phyloP scores from a whole-genome alignment of 23 tunicate species.

The Phallusia fumigata region DNA sequence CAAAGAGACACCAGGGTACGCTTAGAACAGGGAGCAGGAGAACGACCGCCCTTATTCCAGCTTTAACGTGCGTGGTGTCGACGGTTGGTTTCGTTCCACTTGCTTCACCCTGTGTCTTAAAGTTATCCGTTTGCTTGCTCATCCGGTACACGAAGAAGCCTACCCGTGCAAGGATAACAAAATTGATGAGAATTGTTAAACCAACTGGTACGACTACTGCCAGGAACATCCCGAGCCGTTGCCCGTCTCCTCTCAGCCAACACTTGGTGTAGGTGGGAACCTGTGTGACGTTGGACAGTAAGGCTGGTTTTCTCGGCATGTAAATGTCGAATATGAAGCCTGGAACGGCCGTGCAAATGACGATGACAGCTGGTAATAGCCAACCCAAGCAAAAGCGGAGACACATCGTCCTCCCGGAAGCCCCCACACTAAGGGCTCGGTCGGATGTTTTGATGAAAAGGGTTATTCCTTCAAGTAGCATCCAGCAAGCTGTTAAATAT shows the following conservation, averaged over 20 bases:
- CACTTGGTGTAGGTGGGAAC: slow-evolving; percentile 5
- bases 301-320: not conserved
- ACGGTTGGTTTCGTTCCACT: not conserved
- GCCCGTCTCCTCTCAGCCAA: slow-evolving; percentile 10
- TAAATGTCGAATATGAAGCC: slow-evolving; percentile 16
- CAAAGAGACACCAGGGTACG: slow-evolving; percentile 18
- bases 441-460: slow-evolving; percentile 3
- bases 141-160: not conserved
- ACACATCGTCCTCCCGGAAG: not conserved
- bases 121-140: not conserved
- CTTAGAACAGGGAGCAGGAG: slow-evolving; percentile 19
- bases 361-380: slow-evolving; percentile 19
- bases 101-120: not conserved
- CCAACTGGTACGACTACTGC: slow-evolving; percentile 12
- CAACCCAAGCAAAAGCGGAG: not conserved
- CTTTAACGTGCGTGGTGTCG: not conserved
- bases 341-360: not conserved
- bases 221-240: not conserved
- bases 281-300: not conserved
- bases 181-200: not conserved
- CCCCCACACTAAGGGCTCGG: not conserved
- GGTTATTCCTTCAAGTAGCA: slow-evolving; percentile 25
- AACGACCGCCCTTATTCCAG: not conserved
- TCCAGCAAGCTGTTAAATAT: slow-evolving; percentile 33
- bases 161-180: not conserved